Base-by-base conservation (phyloP, 2,797 vertebrate genomes). In the Eospalax fontanierii region DNA sequence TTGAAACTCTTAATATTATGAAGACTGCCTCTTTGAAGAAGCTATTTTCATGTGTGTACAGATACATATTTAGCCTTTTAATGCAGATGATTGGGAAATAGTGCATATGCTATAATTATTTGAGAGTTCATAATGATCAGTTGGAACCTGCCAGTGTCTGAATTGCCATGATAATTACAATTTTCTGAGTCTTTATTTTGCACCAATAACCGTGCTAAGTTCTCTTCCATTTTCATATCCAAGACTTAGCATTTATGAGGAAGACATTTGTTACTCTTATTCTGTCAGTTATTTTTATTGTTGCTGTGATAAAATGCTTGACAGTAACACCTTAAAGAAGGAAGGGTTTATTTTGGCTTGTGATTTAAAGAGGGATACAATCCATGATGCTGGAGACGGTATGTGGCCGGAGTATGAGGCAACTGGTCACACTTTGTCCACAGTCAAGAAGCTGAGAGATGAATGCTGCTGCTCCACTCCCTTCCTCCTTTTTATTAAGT, bases 201-300 rank as follows among this genome's bases (percentile, higher is more conserved):
- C 9, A 46, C 57, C 59, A 94, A 66, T 6, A 78, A 57, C 54
- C 57, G 50, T 78, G 18, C 4, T 57, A 16, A 33, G 7, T 35
- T 65, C 71, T 88, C n/a, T 57, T 54, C 30, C 40, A 14, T 84
- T 83, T 26, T 96, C 7, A n/a, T 33, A 66, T 35, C 57, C 70
- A 90, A 81, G 86, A 91, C 28, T 88, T 92, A 61, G 1, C 82
- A 10, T 87, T 79, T 66, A 0, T 92, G 73, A 95, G n/a, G 66
- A 74, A 71, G 40, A 4, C 73, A 21, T 73, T n/a, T 30, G 90
- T 33, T 81, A 68, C 43, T 71, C 14, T 76, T 63, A 89, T 54
- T 40, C 24, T 11, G 22, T 11, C 59, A 21, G 3, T 87, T 73
- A 35, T 35, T 30, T 73, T 74, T 74, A 46, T 40, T 35, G 54